These are phyloP conservation scores for Carcharodon carcharias DNA, from an alignment of 2,797 vertebrate species.

Conservation along the genomic window DNA sequence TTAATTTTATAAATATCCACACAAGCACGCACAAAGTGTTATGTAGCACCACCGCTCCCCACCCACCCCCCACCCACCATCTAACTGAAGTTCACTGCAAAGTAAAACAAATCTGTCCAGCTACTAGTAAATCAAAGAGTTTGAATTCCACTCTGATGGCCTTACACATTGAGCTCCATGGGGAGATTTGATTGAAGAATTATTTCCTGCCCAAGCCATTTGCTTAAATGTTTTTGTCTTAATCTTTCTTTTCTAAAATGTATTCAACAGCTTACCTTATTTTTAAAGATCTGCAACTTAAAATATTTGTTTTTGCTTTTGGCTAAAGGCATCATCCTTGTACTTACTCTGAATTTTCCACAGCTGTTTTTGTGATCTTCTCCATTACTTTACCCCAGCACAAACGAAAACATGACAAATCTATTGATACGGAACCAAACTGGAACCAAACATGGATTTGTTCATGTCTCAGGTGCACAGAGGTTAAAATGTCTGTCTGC, in stretches of 20 bases:
- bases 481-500: not conserved
- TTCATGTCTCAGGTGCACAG: not conserved
- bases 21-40: not conserved
- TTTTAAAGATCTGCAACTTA: not conserved
- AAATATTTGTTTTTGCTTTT: not conserved
- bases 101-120: not conserved
- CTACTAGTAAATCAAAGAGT: not conserved
- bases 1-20: slow-evolving; percentile 17
- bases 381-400: not conserved
- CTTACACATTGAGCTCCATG: not conserved
- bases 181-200: not conserved
- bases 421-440: not conserved
- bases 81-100: not conserved
- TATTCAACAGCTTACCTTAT: not conserved
- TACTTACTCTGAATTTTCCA: not conserved
- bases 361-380: not conserved
- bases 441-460: not conserved
- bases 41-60: not conserved
- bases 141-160: not conserved
- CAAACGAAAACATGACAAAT: not conserved
- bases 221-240: not conserved
- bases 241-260: not conserved
- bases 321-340: not conserved
- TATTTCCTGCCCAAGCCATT: not conserved
- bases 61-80: too few relatives aligned